Conservation (phyloP, 92 coral and sea anemone species). For the Palythoa grandis region DNA sequence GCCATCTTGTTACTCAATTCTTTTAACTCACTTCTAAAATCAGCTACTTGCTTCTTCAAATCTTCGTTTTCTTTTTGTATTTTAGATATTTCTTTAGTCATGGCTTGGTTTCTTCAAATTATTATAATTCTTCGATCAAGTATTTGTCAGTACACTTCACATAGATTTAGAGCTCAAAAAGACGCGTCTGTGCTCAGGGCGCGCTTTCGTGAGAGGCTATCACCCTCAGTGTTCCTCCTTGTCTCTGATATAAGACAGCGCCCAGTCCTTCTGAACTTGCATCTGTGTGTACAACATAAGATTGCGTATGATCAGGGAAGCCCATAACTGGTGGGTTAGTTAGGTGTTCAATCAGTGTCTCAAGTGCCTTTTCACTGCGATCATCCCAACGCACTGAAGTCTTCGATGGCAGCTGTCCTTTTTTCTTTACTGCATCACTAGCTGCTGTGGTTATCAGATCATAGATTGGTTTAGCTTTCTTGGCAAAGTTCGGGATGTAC, state of each 20-base stretch:
- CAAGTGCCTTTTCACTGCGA: constrained; percentile 36
- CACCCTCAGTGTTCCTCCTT: too few relatives aligned
- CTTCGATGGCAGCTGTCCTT: constrained; percentile 53
- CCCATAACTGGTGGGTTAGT: constrained; percentile 59
- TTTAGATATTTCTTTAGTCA: constrained; percentile 40
- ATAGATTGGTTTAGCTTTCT: constrained; percentile 55
- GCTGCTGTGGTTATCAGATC: constrained; percentile 47
- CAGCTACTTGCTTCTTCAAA: constrained; percentile 31
- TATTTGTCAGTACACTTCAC: not conserved
- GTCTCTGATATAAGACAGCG: too few relatives aligned
- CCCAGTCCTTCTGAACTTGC: constrained; percentile 39
- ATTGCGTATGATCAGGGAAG: constrained; percentile 35
- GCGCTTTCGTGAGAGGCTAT: not conserved
- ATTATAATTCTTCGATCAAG: not conserved
- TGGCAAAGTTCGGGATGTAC: constrained; percentile 46
- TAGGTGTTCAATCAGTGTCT: constrained; percentile 39
- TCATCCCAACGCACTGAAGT: constrained; percentile 27
- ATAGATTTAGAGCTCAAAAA: constrained; percentile 14
- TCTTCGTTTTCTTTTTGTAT: constrained; percentile 38
- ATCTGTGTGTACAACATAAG: constrained; percentile 49
- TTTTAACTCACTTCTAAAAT: constrained; percentile 27
- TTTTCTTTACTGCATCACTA: not conserved
- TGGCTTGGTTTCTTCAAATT: constrained; percentile 2
- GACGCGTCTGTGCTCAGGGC: not conserved
- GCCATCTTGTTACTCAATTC: constrained; percentile 36